Conservation (phyloP, 2,888 invertebrate species). For the Augochlorella aurata region DNA sequence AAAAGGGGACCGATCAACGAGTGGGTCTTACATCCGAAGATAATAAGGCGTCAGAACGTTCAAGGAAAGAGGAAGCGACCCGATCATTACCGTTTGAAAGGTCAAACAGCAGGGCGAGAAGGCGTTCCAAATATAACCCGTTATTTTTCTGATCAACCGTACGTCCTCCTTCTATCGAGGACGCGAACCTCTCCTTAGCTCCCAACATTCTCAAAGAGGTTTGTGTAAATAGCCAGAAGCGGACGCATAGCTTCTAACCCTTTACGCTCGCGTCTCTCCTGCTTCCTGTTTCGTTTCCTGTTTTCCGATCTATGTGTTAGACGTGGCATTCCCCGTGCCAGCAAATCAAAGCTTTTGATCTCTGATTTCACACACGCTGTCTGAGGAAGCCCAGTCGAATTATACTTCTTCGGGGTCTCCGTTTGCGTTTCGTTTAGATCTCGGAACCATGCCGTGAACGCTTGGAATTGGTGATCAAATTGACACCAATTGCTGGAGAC, state of each 20-base stretch:
- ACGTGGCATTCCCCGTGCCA: not conserved
- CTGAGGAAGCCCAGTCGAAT: constrained; percentile 15
- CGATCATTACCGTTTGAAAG: constrained; percentile 8
- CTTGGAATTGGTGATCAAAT: constrained; percentile 1
- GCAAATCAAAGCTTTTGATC: constrained; percentile 44
- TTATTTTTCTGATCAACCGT: constrained; percentile 39
- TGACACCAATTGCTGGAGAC: constrained; percentile 12
- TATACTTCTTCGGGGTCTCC: not conserved
- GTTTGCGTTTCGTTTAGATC: constrained; percentile 3
- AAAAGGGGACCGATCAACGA: not conserved
- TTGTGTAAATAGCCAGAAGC: constrained; percentile 29
- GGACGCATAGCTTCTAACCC: constrained; percentile 25
- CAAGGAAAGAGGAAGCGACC: not conserved
- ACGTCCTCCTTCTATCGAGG: constrained; percentile 4
- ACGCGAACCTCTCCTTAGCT: constrained; percentile 22
- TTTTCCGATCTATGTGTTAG: constrained; percentile 46
- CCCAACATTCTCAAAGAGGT: constrained; percentile 18
- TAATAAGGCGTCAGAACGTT: not conserved
- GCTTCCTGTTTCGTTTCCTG: constrained; percentile 17
- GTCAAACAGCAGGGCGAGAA: not conserved
- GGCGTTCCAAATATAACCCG: constrained; percentile 7
- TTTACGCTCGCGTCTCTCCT: constrained; percentile 15
- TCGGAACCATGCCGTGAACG: not conserved
- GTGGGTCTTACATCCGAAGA: not conserved
- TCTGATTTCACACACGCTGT: constrained; percentile 21